Evolutionary conservation across 2,888 invertebrate species (phyloP).

Genomic region (Agrotis segetum): DNA sequence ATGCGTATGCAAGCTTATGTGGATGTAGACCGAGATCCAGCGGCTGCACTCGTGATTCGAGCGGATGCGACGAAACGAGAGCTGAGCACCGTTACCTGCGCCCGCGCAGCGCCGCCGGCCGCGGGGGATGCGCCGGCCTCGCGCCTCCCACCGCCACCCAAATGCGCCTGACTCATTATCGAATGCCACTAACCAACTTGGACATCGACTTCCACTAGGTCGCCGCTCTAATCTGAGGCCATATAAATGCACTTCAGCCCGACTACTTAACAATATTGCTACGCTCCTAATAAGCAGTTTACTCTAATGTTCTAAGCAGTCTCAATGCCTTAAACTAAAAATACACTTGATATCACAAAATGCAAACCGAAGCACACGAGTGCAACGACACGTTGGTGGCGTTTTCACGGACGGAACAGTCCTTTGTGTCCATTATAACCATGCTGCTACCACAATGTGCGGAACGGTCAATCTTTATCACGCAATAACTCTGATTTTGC

Average conservation of each 20-base stretch:
- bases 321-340: slow-evolving; percentile 80
- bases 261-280: slow-evolving; percentile 69
- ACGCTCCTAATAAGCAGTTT: slow-evolving; percentile 73
- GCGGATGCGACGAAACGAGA: slow-evolving; percentile 82
- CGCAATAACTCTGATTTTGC: slow-evolving; percentile 89
- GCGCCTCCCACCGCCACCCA: slow-evolving; percentile 70
- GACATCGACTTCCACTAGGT: slow-evolving; percentile 61
- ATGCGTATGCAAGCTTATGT: slow-evolving; percentile 62
- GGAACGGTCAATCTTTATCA: slow-evolving; percentile 87
- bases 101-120: slow-evolving; percentile 64
- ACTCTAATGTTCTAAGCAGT: slow-evolving; percentile 70
- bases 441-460: slow-evolving; percentile 74
- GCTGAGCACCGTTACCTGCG: slow-evolving; percentile 86
- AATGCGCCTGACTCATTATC: slow-evolving; percentile 75
- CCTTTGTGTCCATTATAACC: slow-evolving; percentile 79
- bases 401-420: slow-evolving; percentile 73
- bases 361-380: slow-evolving; percentile 79
- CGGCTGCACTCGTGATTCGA: slow-evolving; percentile 68
- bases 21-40: slow-evolving; percentile 67
- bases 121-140: slow-evolving; percentile 73
- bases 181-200: slow-evolving; percentile 73
- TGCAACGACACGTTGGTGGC: slow-evolving; percentile 77
- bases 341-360: slow-evolving; percentile 89
- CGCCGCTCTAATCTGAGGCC: slow-evolving; percentile 71
- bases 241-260: slow-evolving; percentile 75